Base-by-base conservation (phyloP, 1,140 invertebrate genomes). In the Mycetomoellerius zeteki region DNA sequence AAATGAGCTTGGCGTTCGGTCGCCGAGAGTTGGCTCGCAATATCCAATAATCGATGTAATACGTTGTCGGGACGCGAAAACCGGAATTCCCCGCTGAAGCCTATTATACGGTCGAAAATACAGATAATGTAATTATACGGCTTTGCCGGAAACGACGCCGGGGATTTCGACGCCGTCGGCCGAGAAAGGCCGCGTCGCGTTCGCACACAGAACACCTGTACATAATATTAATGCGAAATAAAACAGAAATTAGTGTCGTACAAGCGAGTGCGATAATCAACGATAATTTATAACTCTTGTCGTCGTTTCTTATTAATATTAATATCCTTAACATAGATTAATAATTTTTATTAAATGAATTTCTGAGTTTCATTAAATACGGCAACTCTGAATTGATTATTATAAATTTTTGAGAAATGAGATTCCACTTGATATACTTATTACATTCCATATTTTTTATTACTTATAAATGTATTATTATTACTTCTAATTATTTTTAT, bases 21-120 rank as follows among this genome's bases (percentile, higher is more conserved):
- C 27, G 47, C 14, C 43, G 60, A 86, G 52, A 86, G 54, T 47
- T 67, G 72, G 71, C 71, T 86, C 65, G 69, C 60, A 73, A 71
- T 82, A 77, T 87, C 85, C 87, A 82, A 88, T 88, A 88, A 88
- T 86, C 87, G 85, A 88, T 88, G 62, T 86, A 88, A 88, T 87
- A 81, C 87, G 62, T 75, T 47, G 85, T 47, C 71, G 60, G 37
- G 37, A 54, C 43, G 87, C 58, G 71, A 69, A 86, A 72, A 86
- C 64, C 52, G 69, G 85, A 88, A 88, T 86, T 75, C 71, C 69
- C 47, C 24, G 21, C 37, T 82, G 50, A 86, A 86, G 85, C 76
- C 84, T 80, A 81, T 88, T 88, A 86, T 69, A 65, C 56, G 52
- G 64, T 67, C 87, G 84, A 81, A 88, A 88, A 86, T 81, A 87